Base-by-base conservation (phyloP, 2,888 invertebrate genomes). In the Bombyx huttoni region DNA sequence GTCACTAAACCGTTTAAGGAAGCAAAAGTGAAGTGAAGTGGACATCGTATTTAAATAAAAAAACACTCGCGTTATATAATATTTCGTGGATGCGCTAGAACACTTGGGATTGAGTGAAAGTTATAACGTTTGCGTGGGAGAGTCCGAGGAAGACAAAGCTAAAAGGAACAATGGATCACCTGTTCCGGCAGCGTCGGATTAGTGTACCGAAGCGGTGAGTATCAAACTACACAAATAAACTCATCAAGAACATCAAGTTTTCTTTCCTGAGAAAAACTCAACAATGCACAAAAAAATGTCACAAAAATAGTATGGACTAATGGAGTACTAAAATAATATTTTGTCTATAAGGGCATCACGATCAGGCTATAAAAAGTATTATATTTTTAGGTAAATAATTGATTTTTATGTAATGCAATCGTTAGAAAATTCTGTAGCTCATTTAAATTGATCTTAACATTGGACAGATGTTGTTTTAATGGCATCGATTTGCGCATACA, bases 121-220 rank as follows among this genome's bases (percentile, higher is more conserved):
- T 85, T 74, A 63, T 63, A 69, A 75, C 76, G 3, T 70, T 72
- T 69, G 78, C 73, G 78, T 81, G 84, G 67, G 77, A 78, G 69
- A 73, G 70, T 73, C 71, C 73, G 70, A 69, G 64, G 65, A 70
- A 78, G 66, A 75, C 74, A 73, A 72, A 73, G 71, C 66, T 62
- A 64, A 68, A 54, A 63, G 67, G 73, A 65, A 86, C 80, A 86
- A 89, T 81, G 86, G 84, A 85, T 67, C 85, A 82, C 75, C 80
- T 84, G 78, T 88, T 89, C 78, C 85, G 85, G 67, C 88, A 81
- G 65, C 76, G 89, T 62, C 80, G 85, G 73, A 80, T 81, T 64
- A 87, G 78, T 68, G 81, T 82, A 68, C 88, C 82, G 66, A 89
- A 84, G 75, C 74, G 81, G 84, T 89, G 67, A 88, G 82, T 61